Evolutionary conservation across 2,113 vertebrate species (phyloP).

Genomic region (Albula glossodonta): DNA sequence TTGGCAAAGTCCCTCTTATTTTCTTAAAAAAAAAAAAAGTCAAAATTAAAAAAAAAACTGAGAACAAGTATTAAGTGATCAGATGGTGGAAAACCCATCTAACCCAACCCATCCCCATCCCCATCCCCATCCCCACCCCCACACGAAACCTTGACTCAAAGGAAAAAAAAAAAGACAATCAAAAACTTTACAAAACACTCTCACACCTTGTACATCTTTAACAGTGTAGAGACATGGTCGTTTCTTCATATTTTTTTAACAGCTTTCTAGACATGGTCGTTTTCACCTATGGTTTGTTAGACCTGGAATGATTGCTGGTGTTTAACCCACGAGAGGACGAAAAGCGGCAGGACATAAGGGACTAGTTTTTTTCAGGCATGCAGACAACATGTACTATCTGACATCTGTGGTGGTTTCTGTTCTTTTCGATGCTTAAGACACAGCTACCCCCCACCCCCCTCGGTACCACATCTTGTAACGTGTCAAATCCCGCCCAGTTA

Average conservation of each 20-base stretch:
- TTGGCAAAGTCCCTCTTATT: not conserved
- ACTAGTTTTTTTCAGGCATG: not conserved
- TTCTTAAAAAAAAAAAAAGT: not conserved
- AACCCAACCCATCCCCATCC: not conserved
- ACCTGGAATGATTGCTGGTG: constrained; percentile 73
- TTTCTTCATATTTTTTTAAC: constrained; percentile 60
- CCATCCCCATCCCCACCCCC: not conserved
- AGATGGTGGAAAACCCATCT: not conserved
- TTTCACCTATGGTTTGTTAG: constrained; percentile 59
- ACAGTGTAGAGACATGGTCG: constrained; percentile 75
- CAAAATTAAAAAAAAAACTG: too few species aligned
- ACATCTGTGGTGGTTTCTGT: not conserved
- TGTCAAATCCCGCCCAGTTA: too few species aligned
- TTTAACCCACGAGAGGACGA: constrained; percentile 53
- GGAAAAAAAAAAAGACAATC: constrained; percentile 22
- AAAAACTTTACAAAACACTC: not conserved
- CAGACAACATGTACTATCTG: not conserved
- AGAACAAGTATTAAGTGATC: not conserved
- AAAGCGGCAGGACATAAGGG: constrained; percentile 53
- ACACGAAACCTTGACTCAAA: not conserved
- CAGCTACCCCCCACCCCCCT: not conserved
- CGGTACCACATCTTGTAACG: too few species aligned
- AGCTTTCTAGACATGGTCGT: constrained; percentile 74
- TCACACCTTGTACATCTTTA: constrained; percentile 53
- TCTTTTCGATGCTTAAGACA: not conserved